A percentile compares a stretch with the other conserved stretches of the same genome.
Conservation (phyloP, 2,113 vertebrate species). For the Podilymbus podiceps region DNA sequence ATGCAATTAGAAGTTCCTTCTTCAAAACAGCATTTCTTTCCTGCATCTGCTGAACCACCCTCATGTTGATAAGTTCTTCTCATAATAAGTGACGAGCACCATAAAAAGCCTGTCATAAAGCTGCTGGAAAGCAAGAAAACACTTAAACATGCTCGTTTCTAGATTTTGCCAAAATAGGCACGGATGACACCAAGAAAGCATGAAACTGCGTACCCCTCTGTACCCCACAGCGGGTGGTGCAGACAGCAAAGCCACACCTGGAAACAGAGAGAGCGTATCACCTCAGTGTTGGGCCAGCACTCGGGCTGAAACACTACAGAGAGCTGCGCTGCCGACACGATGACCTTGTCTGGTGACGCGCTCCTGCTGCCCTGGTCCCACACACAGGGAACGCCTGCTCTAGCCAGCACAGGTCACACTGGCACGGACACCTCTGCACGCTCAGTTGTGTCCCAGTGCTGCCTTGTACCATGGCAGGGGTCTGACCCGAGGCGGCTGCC, state of each 20-base stretch:
- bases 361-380: neutral
- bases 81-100: neutral
- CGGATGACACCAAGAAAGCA: neutral
- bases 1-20: neutral
- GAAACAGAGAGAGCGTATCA: neutral
- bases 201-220: neutral
- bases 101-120: neutral
- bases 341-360: rapidly evolving
- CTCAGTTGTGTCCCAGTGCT: neutral
- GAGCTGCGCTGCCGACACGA: rapidly evolving
- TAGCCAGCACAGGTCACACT: neutral
- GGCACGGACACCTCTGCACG: rapidly evolving
- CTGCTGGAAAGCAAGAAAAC: neutral
- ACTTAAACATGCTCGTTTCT: neutral
- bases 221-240: neutral
- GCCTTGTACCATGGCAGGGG: neutral
- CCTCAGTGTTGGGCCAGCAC: rapidly evolving
- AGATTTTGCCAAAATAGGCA: neutral
- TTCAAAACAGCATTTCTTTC: neutral
- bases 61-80: neutral
- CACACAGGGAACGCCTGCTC: rapidly evolving
- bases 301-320: rapidly evolving
- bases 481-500: neutral
- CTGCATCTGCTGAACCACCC: neutral
- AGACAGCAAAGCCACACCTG: neutral